Evolutionary conservation across 2,797 vertebrate genomes (phyloP).

Genomic region (Octomys mimax): DNA sequence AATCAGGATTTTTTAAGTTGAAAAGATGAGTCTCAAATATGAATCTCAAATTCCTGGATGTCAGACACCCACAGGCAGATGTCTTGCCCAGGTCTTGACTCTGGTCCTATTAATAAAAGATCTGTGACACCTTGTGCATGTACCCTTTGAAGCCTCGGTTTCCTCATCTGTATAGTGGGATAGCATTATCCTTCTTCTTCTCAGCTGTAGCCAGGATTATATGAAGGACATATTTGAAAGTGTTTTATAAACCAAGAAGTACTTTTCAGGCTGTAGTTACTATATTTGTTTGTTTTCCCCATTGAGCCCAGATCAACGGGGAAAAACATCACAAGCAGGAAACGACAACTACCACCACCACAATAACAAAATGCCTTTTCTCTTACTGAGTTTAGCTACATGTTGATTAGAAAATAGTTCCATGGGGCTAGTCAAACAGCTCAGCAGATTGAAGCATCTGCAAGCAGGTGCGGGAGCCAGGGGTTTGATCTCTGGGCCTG

Average conservation of each 20-base stretch:
- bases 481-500: no score
- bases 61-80: background rate
- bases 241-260: background rate
- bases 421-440: background rate
- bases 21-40: background rate
- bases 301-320: background rate
- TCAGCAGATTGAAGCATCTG: no score
- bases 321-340: background rate
- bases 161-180: background rate
- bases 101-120: background rate
- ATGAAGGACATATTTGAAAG: background rate
- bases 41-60: background rate
- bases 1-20: slow-evolving; percentile 1
- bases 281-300: background rate
- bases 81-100: background rate
- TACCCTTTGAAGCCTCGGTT: background rate
- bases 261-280: background rate
- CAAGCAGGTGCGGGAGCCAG: no score
- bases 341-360: background rate
- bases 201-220: background rate
- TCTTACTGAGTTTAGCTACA: background rate
- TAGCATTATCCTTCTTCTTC: background rate
- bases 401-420: background rate
- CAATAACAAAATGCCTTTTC: background rate
- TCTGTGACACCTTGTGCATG: background rate